These are phyloP conservation scores for Phasianus colchicus DNA, from an alignment of 2,113 vertebrate species.

Conservation along the genomic window DNA sequence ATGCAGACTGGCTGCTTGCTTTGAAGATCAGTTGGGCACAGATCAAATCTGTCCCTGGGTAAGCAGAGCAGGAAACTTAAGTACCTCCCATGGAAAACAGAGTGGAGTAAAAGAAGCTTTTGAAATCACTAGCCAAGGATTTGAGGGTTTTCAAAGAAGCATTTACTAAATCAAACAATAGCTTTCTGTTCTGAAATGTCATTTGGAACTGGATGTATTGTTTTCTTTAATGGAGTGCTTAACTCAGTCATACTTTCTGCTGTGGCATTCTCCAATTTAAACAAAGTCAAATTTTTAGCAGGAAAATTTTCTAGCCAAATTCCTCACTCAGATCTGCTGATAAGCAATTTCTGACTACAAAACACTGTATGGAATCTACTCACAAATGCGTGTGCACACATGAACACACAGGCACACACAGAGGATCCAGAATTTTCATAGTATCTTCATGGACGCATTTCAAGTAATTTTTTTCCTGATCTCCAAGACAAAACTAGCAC, in stretches of 20 bases:
- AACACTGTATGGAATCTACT: neutral
- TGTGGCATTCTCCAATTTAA: neutral
- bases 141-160: slow-evolving; percentile 17
- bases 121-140: neutral
- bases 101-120: neutral
- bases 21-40: neutral
- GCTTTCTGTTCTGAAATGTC: slow-evolving; percentile 33
- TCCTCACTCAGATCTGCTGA: neutral
- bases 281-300: slow-evolving; percentile 9
- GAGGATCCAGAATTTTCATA: neutral
- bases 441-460: neutral
- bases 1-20: neutral
- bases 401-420: neutral
- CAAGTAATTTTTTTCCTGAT: neutral
- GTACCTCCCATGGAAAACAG: neutral
- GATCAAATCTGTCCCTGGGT: neutral
- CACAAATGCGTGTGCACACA: neutral
- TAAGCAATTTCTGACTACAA: neutral
- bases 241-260: neutral
- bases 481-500: neutral
- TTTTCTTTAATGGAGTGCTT: slow-evolving; percentile 6
- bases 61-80: neutral
- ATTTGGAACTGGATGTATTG: neutral
- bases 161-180: slow-evolving; percentile 20
- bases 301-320: neutral